These are phyloP conservation scores for Microctonus aethiopoides DNA, from an alignment of 2,888 invertebrate species.

Conservation along the genomic window DNA sequence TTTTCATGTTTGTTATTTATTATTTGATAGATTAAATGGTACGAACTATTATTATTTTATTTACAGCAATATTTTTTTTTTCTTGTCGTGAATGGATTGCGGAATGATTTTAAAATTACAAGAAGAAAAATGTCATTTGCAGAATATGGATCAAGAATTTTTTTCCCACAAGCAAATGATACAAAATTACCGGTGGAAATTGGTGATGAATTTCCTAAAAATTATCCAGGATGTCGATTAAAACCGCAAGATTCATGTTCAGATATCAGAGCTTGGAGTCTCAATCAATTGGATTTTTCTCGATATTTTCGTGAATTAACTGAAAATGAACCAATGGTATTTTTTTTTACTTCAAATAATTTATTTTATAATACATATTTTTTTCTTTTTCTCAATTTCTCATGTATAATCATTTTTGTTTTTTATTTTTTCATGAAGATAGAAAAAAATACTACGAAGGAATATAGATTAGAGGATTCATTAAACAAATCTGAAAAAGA, in stretches of 20 bases:
- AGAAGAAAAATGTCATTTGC: conserved; percentile 46
- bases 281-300: conserved; percentile 62
- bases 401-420: too few relatives aligned
- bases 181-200: conserved; percentile 12
- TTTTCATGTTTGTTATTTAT: not conserved
- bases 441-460: conserved; percentile 47
- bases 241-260: conserved; percentile 70
- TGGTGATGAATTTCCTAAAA: conserved; percentile 57
- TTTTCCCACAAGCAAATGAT: conserved; percentile 17
- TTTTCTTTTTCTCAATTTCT: too few relatives aligned
- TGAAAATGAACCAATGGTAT: conserved; percentile 40
- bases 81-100: not conserved
- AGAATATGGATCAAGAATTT: conserved; percentile 46
- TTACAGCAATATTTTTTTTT: not conserved
- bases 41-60: not conserved
- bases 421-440: not conserved
- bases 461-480: not conserved
- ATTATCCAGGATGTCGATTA: conserved; percentile 70
- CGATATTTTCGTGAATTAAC: conserved; percentile 59
- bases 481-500: conserved; percentile 35
- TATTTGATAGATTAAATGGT: not conserved
- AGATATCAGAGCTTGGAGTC: conserved; percentile 72
- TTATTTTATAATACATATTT: too few relatives aligned
- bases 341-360: conserved; percentile 16
- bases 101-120: not conserved